A percentile compares a stretch with the other conserved stretches of the same genome.
phyloP scores from a whole-genome alignment of 2,113 vertebrate species.

The Salvator merianae region DNA sequence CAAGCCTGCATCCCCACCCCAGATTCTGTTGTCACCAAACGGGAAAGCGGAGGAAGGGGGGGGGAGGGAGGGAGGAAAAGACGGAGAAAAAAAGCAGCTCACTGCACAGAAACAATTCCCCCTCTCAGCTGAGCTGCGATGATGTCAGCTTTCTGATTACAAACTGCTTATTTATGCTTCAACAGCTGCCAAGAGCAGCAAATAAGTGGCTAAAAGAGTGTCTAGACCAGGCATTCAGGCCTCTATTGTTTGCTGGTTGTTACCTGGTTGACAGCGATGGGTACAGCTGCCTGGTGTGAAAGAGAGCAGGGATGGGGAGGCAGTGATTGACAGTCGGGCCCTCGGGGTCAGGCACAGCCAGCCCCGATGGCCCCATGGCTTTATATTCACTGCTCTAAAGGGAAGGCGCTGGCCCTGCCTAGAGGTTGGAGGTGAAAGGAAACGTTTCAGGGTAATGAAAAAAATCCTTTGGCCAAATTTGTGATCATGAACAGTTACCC shows the following conservation, averaged over 20 bases:
- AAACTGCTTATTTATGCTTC: slow-evolving; percentile 91
- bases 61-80: background rate
- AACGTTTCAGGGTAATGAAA: slow-evolving; percentile 82
- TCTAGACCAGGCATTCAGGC: slow-evolving; percentile 90
- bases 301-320: slow-evolving; percentile 78
- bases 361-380: slow-evolving; percentile 80
- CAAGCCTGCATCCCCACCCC: slow-evolving; percentile 78
- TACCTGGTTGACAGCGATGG: slow-evolving; percentile 90
- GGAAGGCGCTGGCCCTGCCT: slow-evolving; percentile 78
- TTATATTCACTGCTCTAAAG: slow-evolving; percentile 77
- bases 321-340: slow-evolving; percentile 84
- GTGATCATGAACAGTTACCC: slow-evolving; percentile 77
- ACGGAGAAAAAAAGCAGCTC: slow-evolving; percentile 70
- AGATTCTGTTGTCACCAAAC: slow-evolving; percentile 79
- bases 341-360: slow-evolving; percentile 79
- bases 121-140: slow-evolving; percentile 85
- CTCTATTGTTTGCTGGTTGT: slow-evolving; percentile 86
- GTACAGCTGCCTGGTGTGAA: slow-evolving; percentile 88
- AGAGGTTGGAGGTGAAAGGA: slow-evolving; percentile 85
- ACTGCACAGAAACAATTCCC: slow-evolving; percentile 84
- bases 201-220: slow-evolving; percentile 92
- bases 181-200: slow-evolving; percentile 91
- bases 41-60: slow-evolving; percentile 28
- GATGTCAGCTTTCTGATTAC: slow-evolving; percentile 91
- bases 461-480: slow-evolving; percentile 83